Base-by-base conservation (phyloP, 2,888 invertebrate species). In the Epicampocera succincta region DNA sequence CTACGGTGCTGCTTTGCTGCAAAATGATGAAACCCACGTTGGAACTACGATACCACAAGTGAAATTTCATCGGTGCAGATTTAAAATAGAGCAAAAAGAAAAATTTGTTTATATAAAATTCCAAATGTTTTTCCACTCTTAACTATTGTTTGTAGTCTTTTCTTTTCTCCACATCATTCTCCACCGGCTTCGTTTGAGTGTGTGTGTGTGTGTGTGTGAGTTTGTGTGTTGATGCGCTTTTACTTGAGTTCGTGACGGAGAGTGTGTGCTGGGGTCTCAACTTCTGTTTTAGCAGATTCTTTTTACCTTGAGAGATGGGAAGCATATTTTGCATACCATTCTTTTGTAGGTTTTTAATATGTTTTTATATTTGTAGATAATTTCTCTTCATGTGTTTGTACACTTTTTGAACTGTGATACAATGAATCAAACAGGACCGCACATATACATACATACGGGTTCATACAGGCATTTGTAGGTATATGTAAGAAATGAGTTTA, bases 41-140 rank as follows among this genome's bases (percentile, higher is more conserved):
- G 33, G 33, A 33, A 33, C 33, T 33, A 77, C 72, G 77, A 81
- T 81, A 81, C 80, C 80, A 77, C 80, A 81, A 81, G 80, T 77
- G 77, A 81, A 77, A 81, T 81, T 81, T 77, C 80, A 77, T 77
- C 25, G 61, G 76, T 77, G 77, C 77, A 77, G 72, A 80, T 80
- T 76, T 80, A 63, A 50, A 72, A 81, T 58, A 75, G 54, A 66
- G 56, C 38, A 58, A 58, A 73, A 61, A 56, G 8, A 13, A 63
- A 63, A 65, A 54, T 54, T 65, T 79, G 79, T 79, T 79, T 79
- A 61, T 73, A 79, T 73, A 79, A 79, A 79, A 79, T 79, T 79
- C 79, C 79, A 73, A 72, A 79, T 80, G 69, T 71, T 80, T 75
- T 75, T 75, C 44, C 60, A 69, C 60, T 80, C 65, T 74, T 52